Base-by-base conservation (phyloP, 2,113 vertebrate genomes). In the Chrysochloris asiatica region DNA sequence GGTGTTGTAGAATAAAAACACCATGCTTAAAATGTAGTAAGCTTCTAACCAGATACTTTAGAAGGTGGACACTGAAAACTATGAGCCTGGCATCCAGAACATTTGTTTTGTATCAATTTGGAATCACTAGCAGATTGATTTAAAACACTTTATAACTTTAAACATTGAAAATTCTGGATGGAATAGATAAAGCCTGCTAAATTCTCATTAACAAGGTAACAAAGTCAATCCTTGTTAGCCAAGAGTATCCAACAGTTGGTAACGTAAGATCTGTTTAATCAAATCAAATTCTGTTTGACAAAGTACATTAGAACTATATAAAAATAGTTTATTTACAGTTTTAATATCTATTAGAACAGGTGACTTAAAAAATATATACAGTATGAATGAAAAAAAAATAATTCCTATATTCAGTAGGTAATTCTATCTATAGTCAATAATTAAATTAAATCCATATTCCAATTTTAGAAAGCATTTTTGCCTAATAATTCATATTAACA, bases 381-480 rank as follows among this genome's bases (percentile, higher is more conserved):
- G 33, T 76, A 86, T 86, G 38, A 95, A 92, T 83, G 78, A 92
- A 95, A 92, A 88, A 91, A 88, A 92, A 93, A 81, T 88, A 86
- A 28, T 63, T 82, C 50, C 86, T 89, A 82, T 84, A 81, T 50
- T 84, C 47, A 77, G 50, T 56, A 90, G 56, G 30, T 85, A 72
- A 88, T 91, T 94, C 59, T 94, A 41, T 47, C 71, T 86, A 71
- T 71, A 89, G 36, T 89, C 73, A 89, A 79, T 83, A 93, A 95
- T 83, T 93, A 82, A 95, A 94, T 95, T 88, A 93, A 89, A 83
- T 22, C 48, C 75, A 88, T 59, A 89, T 67, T 48, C 56, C 54
- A 92, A 71, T 38, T 86, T 84, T 89, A 86, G 69, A 90, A 93
- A 67, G 7, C 6, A 77, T 84, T 82, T 90, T 78, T 92, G 54